Evolutionary conservation across 2,797 vertebrate genomes (phyloP).

Genomic region (Pelodytes ibericus): DNA sequence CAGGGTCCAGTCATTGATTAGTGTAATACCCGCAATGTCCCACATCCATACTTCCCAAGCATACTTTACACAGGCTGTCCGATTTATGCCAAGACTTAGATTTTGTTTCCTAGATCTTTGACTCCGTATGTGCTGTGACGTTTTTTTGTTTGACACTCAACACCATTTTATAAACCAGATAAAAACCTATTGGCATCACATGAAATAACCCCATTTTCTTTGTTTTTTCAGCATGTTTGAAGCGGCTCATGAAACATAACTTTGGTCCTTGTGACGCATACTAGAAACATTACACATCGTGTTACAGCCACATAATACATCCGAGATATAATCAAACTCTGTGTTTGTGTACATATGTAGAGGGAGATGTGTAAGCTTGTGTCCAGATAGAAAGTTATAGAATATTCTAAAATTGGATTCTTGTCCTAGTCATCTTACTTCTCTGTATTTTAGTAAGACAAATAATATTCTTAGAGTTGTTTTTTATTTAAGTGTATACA

Average conservation of each 20-base stretch:
- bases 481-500: no score
- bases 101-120: neutral
- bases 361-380: neutral
- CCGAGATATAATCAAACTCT: neutral
- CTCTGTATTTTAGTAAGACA: no score
- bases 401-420: no score
- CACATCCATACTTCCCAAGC: constrained; percentile 15
- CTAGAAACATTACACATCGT: neutral
- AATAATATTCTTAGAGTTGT: no score
- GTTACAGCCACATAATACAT: neutral
- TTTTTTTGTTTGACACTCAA: constrained; percentile 15
- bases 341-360: neutral
- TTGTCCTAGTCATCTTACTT: no score
- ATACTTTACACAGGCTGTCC: neutral
- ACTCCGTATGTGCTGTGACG: neutral
- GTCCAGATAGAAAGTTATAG: no score
- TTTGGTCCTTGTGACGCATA: neutral
- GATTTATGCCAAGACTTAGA: neutral
- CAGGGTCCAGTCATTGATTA: no score
- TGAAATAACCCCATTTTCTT: neutral
- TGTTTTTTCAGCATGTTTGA: neutral
- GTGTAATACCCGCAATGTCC: constrained; percentile 3
- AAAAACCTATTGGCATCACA: neutral
- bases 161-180: neutral
- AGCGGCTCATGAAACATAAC: neutral